phyloP scores from a whole-genome alignment of 2,888 invertebrate genomes.

The Catocala fraxini region DNA sequence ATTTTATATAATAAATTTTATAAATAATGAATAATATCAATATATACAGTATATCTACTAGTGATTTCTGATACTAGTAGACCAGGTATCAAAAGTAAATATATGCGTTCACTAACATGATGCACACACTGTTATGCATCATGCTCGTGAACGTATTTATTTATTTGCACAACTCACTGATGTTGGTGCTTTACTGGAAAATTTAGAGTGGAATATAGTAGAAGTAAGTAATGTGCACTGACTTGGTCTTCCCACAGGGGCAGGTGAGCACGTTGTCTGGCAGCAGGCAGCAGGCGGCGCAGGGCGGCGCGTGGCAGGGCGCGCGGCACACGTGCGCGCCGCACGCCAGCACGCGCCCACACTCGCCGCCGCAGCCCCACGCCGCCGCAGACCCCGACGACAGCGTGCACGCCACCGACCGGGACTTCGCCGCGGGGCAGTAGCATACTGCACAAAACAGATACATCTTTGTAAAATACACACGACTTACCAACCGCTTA shows the following conservation, averaged over 20 bases:
- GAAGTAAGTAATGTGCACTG: conserved; percentile 18
- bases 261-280: conserved; percentile 67
- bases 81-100: too few relatives aligned
- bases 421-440: conserved; percentile 67
- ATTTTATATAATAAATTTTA: too few relatives aligned
- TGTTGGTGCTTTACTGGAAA: too few relatives aligned
- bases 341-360: conserved; percentile 94
- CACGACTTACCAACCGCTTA: too few relatives aligned
- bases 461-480: not conserved
- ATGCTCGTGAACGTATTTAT: too few relatives aligned
- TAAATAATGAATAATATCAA: too few relatives aligned
- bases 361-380: conserved; percentile 91
- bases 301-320: conserved; percentile 95
- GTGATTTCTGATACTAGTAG: too few relatives aligned
- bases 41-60: too few relatives aligned
- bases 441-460: conserved; percentile 66
- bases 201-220: too few relatives aligned
- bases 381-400: conserved; percentile 42
- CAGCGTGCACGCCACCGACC: conserved; percentile 67
- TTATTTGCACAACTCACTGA: too few relatives aligned
- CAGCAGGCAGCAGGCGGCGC: conserved; percentile 87
- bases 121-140: too few relatives aligned
- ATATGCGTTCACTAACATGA: too few relatives aligned
- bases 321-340: conserved; percentile 96
- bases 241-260: conserved; percentile 77